Evolutionary conservation across 2,888 invertebrate genomes (phyloP).

Genomic region (Parochlus steinenii): DNA sequence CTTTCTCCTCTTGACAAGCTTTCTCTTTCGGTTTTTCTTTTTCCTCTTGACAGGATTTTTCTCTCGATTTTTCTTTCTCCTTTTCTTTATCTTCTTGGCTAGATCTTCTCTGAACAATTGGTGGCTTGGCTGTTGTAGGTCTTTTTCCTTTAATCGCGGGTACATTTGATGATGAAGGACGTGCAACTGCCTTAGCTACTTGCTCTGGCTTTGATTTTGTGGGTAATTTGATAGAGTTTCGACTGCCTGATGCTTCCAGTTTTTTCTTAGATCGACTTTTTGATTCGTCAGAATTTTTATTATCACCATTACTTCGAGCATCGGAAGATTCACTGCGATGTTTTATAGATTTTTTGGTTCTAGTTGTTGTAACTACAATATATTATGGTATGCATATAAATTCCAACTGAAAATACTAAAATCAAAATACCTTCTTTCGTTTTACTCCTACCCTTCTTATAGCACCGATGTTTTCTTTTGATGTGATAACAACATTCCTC

Average conservation of each 20-base stretch:
- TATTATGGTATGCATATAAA: too few species aligned
- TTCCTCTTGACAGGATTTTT: conserved; percentile 32
- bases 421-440: conserved; percentile 4
- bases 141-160: conserved; percentile 17
- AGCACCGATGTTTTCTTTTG: conserved; percentile 11
- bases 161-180: conserved; percentile 19
- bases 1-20: conserved; percentile 15
- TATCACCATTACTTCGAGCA: conserved; percentile 25
- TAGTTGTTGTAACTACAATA: too few species aligned
- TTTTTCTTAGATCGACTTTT: conserved; percentile 31
- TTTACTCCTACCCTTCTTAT: conserved; percentile 9
- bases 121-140: conserved; percentile 19
- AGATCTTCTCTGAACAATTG: conserved; percentile 14
- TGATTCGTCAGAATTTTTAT: conserved; percentile 28
- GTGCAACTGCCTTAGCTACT: conserved; percentile 18
- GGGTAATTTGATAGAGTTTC: conserved; percentile 21
- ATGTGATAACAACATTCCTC: conserved; percentile 30
- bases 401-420: too few species aligned
- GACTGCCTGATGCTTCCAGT: conserved; percentile 28
- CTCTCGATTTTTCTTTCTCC: conserved; percentile 26
- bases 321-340: conserved; percentile 24
- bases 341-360: conserved; percentile 37
- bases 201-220: conserved; percentile 16
- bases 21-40: conserved; percentile 23
- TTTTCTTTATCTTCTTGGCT: conserved; percentile 21